phyloP scores from a whole-genome alignment of 2,113 vertebrate genomes.

The Phrynosoma platyrhinos region DNA sequence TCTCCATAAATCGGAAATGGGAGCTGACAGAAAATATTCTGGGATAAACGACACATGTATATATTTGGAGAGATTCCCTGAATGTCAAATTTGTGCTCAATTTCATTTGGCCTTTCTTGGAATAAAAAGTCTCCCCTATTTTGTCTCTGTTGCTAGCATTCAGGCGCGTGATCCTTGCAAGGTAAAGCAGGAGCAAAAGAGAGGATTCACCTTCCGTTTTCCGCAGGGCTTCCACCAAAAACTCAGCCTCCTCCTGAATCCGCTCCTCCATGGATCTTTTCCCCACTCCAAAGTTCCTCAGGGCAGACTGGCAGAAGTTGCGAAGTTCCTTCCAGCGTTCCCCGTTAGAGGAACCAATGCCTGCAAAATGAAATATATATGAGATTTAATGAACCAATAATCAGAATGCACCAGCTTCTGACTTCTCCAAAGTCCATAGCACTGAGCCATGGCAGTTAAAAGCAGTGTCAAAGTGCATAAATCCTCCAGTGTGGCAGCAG shows the following conservation, averaged over 20 bases:
- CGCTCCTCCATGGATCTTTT: conserved; percentile 70
- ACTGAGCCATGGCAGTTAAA: background rate
- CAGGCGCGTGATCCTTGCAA: background rate
- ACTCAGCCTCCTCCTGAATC: conserved; percentile 67
- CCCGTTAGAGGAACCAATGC: conserved; percentile 32
- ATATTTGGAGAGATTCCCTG: background rate
- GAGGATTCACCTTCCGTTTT: conserved; percentile 67
- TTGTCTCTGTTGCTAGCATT: background rate
- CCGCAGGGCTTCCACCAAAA: conserved; percentile 65
- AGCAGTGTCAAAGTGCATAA: too few species aligned
- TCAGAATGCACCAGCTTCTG: too few species aligned
- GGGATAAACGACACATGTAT: too few species aligned
- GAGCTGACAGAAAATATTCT: too few species aligned
- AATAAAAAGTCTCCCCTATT: background rate
- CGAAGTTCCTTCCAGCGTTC: conserved; percentile 65
- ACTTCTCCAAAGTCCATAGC: background rate
- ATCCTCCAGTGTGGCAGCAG: background rate
- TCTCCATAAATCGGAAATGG: too few species aligned
- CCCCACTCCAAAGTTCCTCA: conserved; percentile 78
- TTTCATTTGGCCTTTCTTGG: background rate
- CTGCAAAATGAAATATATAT: background rate
- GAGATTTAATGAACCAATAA: too few species aligned
- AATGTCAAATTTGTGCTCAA: background rate
- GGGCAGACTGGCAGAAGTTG: conserved; percentile 57
- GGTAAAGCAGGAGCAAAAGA: background rate